Evolutionary conservation across 2,113 vertebrate species (phyloP).

Genomic region (Cynocephalus volans): DNA sequence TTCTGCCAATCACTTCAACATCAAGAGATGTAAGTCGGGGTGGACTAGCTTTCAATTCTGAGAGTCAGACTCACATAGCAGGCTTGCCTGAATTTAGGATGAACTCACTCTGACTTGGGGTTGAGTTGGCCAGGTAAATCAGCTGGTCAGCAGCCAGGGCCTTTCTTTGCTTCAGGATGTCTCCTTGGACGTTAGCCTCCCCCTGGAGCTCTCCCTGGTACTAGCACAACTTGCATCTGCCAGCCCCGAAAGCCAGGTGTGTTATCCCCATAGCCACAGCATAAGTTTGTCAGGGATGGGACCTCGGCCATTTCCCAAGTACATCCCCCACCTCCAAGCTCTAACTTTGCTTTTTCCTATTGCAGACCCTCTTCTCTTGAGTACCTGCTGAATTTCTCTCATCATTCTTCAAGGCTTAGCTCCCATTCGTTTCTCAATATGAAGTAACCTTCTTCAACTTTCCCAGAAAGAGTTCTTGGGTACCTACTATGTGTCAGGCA

Average conservation of each 20-base stretch:
- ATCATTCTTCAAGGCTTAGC: background rate
- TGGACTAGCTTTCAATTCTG: background rate
- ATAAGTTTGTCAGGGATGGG: background rate
- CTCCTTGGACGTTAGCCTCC: background rate
- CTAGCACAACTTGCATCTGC: conserved; percentile 22
- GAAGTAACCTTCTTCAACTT: background rate
- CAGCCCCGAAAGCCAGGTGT: background rate
- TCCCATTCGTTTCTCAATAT: background rate
- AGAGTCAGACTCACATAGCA: conserved; percentile 34
- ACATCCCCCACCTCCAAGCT: background rate
- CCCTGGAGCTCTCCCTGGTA: conserved; percentile 71
- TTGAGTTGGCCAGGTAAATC: background rate
- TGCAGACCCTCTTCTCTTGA: background rate
- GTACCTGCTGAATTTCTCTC: background rate
- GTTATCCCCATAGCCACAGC: background rate
- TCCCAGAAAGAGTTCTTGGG: conserved; percentile 31
- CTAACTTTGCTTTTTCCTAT: background rate
- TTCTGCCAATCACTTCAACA: conserved; percentile 18
- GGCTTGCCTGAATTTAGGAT: conserved; percentile 17
- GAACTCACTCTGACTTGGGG: background rate
- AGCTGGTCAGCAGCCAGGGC: background rate
- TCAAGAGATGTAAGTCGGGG: background rate
- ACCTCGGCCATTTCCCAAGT: background rate
- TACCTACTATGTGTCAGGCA: background rate
- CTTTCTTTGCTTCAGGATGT: background rate